These are phyloP conservation scores for Typhlomys cinereus DNA, from an alignment of 2,113 vertebrate genomes.

Conservation along the genomic window DNA sequence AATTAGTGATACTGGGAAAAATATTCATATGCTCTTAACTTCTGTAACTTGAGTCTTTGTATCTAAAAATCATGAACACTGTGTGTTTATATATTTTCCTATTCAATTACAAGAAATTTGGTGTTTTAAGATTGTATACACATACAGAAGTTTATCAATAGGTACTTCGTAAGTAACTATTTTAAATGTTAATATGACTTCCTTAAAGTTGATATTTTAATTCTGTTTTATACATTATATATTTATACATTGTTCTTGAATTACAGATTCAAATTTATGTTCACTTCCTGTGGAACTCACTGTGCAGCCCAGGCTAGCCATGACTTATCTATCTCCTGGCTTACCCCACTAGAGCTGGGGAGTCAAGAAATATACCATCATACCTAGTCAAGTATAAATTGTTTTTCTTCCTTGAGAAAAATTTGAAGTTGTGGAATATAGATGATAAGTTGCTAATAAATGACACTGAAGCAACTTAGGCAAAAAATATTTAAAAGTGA, in stretches of 20 bases:
- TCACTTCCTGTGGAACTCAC: not conserved
- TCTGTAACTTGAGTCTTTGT: not conserved
- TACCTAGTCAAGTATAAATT: not conserved
- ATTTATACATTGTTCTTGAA: not conserved
- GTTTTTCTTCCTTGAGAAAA: slow-evolving; percentile 1
- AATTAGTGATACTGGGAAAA: not conserved
- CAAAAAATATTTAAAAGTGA: slow-evolving; percentile 6
- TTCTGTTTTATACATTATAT: slow-evolving; percentile 25
- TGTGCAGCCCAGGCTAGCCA: not conserved
- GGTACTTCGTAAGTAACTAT: slow-evolving; percentile 23
- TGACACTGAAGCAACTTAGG: not conserved
- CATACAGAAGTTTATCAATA: not conserved
- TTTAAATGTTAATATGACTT: slow-evolving; percentile 21
- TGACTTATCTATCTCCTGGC: not conserved
- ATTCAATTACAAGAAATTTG: slow-evolving; percentile 24
- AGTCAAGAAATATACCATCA: not conserved
- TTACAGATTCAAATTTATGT: not conserved
- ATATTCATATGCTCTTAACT: not conserved
- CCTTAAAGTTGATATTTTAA: not conserved
- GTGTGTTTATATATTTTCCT: not conserved
- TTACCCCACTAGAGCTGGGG: not conserved
- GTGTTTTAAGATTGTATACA: not conserved
- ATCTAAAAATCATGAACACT: not conserved
- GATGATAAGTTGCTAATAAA: not conserved
- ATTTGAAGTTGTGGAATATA: not conserved